A percentile compares a stretch with the other conserved stretches of the same genome.
Evolutionary conservation across 2,797 vertebrate species (phyloP).

Genomic region (Rachycentron canadum): DNA sequence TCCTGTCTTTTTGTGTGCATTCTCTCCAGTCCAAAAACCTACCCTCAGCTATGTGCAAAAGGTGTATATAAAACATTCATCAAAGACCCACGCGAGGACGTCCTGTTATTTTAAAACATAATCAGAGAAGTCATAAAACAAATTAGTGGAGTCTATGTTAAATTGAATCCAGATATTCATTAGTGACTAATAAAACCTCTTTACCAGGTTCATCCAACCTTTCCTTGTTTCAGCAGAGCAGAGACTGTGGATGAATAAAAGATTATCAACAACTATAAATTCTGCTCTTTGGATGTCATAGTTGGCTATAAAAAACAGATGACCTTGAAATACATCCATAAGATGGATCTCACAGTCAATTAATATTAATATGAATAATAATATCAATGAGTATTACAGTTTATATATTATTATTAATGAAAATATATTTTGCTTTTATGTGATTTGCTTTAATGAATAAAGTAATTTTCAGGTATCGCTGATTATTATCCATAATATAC

Average conservation of each 20-base stretch:
- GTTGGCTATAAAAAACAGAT: neutral
- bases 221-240: neutral
- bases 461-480: neutral
- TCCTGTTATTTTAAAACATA: conserved; percentile 24
- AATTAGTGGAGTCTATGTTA: neutral
- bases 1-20: conserved; percentile 13
- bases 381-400: too few species aligned
- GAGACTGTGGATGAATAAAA: conserved; percentile 21
- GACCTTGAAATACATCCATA: neutral
- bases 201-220: neutral
- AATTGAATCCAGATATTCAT: conserved; percentile 48
- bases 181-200: conserved; percentile 35
- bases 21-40: conserved; percentile 15
- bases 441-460: too few species aligned
- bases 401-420: too few species aligned
- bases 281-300: neutral
- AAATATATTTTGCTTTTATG: too few species aligned
- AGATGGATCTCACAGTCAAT: neutral
- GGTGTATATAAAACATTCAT: conserved; percentile 10
- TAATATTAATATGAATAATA: too few species aligned
- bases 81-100: conserved; percentile 19
- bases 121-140: conserved; percentile 20
- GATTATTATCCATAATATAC: neutral
- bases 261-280: conserved; percentile 1
- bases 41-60: neutral